phyloP scores from a whole-genome alignment of 2,113 vertebrate species.

The Kobus ellipsiprymnus region DNA sequence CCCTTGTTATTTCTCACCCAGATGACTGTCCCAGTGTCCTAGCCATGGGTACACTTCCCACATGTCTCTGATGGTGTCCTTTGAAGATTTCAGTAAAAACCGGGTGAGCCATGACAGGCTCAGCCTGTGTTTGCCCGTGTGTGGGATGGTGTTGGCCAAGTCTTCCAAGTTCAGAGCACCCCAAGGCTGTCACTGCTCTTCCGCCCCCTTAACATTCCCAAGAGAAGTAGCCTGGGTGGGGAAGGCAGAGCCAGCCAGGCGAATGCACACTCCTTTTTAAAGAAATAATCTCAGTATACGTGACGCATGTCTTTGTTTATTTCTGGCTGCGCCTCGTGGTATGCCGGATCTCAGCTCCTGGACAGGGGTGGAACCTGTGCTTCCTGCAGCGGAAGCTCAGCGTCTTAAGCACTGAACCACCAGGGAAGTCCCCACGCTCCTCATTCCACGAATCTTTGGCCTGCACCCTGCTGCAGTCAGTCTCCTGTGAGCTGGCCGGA shows the following conservation, averaged over 20 bases:
- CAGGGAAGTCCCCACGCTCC: background rate
- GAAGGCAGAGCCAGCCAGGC: background rate
- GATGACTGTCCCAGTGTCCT: background rate
- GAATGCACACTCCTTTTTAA: background rate
- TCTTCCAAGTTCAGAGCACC: background rate
- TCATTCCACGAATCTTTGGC: background rate
- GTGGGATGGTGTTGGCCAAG: background rate
- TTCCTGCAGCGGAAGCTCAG: background rate
- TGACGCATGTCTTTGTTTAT: background rate
- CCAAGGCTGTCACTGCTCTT: background rate
- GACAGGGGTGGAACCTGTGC: background rate
- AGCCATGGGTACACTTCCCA: fast-evolving
- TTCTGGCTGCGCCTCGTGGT: background rate
- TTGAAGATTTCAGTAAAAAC: background rate
- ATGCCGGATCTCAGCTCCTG: background rate
- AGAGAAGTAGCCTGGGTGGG: background rate
- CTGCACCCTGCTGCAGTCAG: fast-evolving
- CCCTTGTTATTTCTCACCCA: background rate
- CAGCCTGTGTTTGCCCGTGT: background rate
- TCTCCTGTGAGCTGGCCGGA: background rate
- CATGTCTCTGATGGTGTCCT: background rate
- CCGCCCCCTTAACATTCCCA: background rate
- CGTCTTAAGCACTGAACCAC: background rate
- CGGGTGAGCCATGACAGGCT: fast-evolving
- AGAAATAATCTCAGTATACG: background rate